These are phyloP conservation scores for Mustela lutreola DNA, from an alignment of 2,113 vertebrate genomes.

Conservation along the genomic window DNA sequence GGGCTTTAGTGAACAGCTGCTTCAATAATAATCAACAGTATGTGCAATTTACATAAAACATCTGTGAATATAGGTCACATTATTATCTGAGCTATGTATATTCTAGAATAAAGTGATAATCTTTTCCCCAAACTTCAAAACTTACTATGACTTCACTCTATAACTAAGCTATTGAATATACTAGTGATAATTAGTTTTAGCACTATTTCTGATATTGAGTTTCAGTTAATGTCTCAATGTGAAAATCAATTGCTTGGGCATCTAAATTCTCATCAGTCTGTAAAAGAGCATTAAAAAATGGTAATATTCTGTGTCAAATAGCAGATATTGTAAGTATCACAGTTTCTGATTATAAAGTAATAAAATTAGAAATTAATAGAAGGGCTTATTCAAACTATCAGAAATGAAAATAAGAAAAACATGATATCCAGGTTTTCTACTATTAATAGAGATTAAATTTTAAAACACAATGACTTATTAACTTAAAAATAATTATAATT, in stretches of 20 bases:
- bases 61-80: not conserved
- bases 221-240: not conserved
- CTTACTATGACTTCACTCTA: not conserved
- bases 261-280: not conserved
- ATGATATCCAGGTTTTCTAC: not conserved
- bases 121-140: not conserved
- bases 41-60: not conserved
- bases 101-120: not conserved
- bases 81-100: not conserved
- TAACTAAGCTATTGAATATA: not conserved
- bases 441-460: not conserved
- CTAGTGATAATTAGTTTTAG: not conserved
- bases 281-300: not conserved
- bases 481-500: not conserved
- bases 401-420: not conserved
- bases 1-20: not conserved
- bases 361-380: not conserved
- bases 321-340: not conserved
- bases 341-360: not conserved
- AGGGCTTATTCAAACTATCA: not conserved
- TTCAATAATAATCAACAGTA: not conserved
- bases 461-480: not conserved
- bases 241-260: not conserved
- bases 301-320: not conserved
- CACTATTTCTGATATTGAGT: slow-evolving; percentile 13